phyloP scores from a whole-genome alignment of 2,797 vertebrate species.

The Hirundo rustica region DNA sequence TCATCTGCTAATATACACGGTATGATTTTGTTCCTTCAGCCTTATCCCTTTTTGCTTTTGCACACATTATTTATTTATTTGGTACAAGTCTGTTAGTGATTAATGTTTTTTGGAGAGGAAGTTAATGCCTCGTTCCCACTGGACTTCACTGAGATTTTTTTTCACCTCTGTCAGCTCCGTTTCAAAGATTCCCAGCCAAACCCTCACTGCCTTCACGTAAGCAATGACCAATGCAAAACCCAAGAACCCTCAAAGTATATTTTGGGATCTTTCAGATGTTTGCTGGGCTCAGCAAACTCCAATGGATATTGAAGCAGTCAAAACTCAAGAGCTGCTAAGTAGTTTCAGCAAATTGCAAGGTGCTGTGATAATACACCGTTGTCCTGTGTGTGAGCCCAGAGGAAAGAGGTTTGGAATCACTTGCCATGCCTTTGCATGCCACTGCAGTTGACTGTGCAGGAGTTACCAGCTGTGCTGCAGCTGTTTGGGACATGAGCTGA shows the following conservation, averaged over 20 bases:
- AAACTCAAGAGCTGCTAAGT: not conserved
- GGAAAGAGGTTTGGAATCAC: not conserved
- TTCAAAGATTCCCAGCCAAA: not conserved
- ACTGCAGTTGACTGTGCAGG: not conserved
- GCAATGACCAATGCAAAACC: not conserved
- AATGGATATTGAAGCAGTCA: not conserved
- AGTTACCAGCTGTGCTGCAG: not conserved
- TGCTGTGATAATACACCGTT: not conserved
- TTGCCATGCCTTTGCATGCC: not conserved
- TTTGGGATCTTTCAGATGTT: slow-evolving; percentile 18
- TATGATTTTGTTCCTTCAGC: not conserved
- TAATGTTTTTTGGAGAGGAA: slow-evolving; percentile 21
- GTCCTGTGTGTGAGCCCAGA: not conserved
- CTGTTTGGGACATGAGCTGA: not conserved
- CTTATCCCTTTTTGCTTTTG: slow-evolving; percentile 7
- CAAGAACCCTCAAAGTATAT: not conserved
- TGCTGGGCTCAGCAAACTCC: not conserved
- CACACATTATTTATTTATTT: slow-evolving; percentile 7
- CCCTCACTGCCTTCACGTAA: not conserved
- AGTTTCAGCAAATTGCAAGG: not conserved
- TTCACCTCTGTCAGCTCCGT: slow-evolving; percentile 35
- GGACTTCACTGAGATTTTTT: slow-evolving; percentile 14
- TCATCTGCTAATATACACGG: not conserved
- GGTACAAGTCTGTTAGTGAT: not conserved
- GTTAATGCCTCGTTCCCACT: slow-evolving; percentile 21